These are phyloP conservation scores for Enteromius paludinosus DNA, from an alignment of 2,797 vertebrate genomes.

Conservation along the genomic window DNA sequence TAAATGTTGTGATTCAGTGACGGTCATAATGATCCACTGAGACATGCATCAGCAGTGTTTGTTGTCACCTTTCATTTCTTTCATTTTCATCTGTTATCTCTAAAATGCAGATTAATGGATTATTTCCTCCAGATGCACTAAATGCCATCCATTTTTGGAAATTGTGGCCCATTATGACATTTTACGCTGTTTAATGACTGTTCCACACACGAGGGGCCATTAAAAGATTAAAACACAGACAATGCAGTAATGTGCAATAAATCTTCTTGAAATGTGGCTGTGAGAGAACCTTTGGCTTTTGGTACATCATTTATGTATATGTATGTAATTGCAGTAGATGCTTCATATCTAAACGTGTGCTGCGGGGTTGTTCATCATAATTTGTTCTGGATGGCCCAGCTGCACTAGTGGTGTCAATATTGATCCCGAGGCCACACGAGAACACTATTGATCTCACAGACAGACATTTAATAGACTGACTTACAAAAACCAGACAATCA, in stretches of 20 bases:
- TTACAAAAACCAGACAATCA: conserved; percentile 40
- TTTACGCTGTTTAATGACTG: neutral
- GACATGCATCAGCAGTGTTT: neutral
- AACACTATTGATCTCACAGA: conserved; percentile 47
- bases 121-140: neutral
- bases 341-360: neutral
- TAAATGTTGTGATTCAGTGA: neutral
- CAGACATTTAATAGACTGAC: conserved; percentile 50
- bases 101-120: conserved; percentile 8
- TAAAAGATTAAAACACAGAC: conserved; percentile 9
- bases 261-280: neutral
- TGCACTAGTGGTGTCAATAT: conserved; percentile 36
- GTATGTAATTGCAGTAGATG: conserved; percentile 16
- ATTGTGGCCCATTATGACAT: neutral
- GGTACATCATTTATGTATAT: neutral
- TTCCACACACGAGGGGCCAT: neutral
- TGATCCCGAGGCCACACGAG: conserved; percentile 44
- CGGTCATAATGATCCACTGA: neutral
- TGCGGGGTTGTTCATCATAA: conserved; percentile 25
- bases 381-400: neutral
- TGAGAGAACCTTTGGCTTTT: neutral
- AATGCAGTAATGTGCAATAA: neutral
- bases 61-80: neutral
- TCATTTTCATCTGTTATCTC: neutral
- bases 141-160: neutral